Base-by-base conservation (phyloP, 2,888 invertebrate species). In the Athalia circularis region DNA sequence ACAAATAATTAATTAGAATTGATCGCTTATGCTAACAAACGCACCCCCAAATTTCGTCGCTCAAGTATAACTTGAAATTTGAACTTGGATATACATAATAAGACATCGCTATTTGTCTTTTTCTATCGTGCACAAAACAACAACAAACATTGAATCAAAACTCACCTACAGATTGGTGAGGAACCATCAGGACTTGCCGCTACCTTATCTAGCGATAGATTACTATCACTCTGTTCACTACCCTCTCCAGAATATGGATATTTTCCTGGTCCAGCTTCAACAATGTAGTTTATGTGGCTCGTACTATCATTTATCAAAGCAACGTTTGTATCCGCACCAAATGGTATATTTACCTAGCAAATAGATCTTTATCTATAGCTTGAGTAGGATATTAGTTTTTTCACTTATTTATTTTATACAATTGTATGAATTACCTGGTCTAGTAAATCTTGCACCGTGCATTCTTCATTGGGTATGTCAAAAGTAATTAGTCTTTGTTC, bases 401-500 rank as follows among this genome's bases (percentile, higher is more conserved):
- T 13, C 9, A 52, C 52, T 7, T 48, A 67, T 54, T 45, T 5
- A 43, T 65, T 47, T 13, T n/a, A 11, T 6, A 59, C 45, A 43
- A 72, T 6, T 15, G 6, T 45, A 70, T 70, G 4, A 65, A 68
- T 88, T 84, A 95, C 95, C 92, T 96, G 96, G 88, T 96, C 96
- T 79, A 96, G 91, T 82, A 96, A 93, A 91, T 96, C 96, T 88
- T 95, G 95, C 77, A 96, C 94, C 0, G 96, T 96, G 89, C 96
- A 96, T 81, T 95, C 95, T 88, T 96, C 96, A 85, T 95, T 94
- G 6, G 96, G 96, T 84, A 96, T 91, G 77, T 96, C 96, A 88
- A 96, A 96, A 8, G 96, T 96, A 77, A 96, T 96, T 80, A 96
- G 91, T 86, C 96, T 93, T 89, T 96, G 96, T 90, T 96, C 96